Conservation (phyloP, 1,140 invertebrate species). For the Telenomus remus region DNA sequence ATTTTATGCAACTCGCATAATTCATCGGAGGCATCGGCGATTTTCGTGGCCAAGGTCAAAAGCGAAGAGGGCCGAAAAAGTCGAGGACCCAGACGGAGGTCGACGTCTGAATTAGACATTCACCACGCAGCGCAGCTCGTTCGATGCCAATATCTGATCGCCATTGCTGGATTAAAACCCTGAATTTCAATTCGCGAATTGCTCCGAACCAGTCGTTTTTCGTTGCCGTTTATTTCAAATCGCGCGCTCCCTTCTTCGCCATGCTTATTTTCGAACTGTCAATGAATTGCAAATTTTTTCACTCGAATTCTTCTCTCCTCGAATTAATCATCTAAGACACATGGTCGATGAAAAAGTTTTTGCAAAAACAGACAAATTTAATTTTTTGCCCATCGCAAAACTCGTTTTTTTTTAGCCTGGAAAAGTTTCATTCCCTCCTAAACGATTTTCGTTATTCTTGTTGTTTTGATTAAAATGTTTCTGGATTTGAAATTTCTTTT, state of each 20-base stretch:
- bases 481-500: too few species aligned
- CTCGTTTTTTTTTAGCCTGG: too few species aligned
- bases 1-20: constrained; percentile 44
- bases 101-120: constrained; percentile 67
- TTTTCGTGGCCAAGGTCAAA: constrained; percentile 55
- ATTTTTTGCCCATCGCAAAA: too few species aligned
- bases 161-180: constrained; percentile 60
- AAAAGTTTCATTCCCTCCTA: too few species aligned
- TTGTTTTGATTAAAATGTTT: too few species aligned
- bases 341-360: constrained; percentile 3
- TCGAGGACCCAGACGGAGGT: constrained; percentile 53
- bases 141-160: constrained; percentile 60
- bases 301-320: constrained; percentile 9
- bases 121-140: constrained; percentile 46
- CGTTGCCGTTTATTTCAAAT: constrained; percentile 35
- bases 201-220: constrained; percentile 59
- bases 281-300: constrained; percentile 34
- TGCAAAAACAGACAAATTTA: not conserved
- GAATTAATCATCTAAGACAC: constrained; percentile 1
- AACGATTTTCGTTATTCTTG: too few species aligned
- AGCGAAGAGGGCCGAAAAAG: constrained; percentile 43
- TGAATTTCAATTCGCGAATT: constrained; percentile 65
- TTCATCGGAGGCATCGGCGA: constrained; percentile 32
- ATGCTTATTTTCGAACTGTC: constrained; percentile 18
- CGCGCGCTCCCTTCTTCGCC: constrained; percentile 9